phyloP scores from a whole-genome alignment of 35 echinoderm and acorn worm genomes.

The Diadema setosum region DNA sequence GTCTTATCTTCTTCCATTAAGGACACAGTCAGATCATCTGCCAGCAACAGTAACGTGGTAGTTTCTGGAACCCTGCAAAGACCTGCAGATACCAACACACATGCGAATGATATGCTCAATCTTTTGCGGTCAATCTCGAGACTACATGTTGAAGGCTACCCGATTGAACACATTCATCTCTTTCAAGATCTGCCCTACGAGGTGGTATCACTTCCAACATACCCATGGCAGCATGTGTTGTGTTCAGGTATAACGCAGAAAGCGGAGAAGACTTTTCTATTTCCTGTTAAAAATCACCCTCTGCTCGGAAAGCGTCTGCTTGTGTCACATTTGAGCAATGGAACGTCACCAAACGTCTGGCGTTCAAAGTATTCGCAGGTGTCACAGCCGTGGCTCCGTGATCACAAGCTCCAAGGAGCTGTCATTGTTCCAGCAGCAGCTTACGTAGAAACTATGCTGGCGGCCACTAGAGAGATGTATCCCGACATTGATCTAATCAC shows the following conservation, averaged over 20 bases:
- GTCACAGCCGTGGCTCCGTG: constrained; percentile 79
- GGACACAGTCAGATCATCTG: constrained; percentile 55
- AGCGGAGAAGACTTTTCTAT: constrained; percentile 64
- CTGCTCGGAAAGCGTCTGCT: constrained; percentile 70
- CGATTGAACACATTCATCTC: constrained; percentile 59
- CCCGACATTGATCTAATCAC: constrained; percentile 39
- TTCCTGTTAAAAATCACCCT: constrained; percentile 80
- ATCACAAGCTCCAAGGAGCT: constrained; percentile 90
- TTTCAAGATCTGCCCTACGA: constrained; percentile 71
- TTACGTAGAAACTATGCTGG: constrained; percentile 77
- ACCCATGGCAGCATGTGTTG: constrained; percentile 91
- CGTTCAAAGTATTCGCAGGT: constrained; percentile 46
- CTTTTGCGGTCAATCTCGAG: constrained; percentile 75
- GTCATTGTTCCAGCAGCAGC: constrained; percentile 91
- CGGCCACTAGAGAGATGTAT: constrained; percentile 51
- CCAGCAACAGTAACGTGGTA: constrained; percentile 43
- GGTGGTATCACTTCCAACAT: constrained; percentile 78
- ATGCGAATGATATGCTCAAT: constrained; percentile 80
- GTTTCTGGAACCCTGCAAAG: constrained; percentile 72
- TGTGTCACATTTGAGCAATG: constrained; percentile 64
- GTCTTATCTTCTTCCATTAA: constrained; percentile 68
- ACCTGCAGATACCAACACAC: constrained; percentile 69
- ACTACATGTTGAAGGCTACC: constrained; percentile 92
- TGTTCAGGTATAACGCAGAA: constrained; percentile 75
- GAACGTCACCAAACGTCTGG: constrained; percentile 79